phyloP scores from a whole-genome alignment of 2,797 vertebrate genomes.

The Pelochelys cantorii region DNA sequence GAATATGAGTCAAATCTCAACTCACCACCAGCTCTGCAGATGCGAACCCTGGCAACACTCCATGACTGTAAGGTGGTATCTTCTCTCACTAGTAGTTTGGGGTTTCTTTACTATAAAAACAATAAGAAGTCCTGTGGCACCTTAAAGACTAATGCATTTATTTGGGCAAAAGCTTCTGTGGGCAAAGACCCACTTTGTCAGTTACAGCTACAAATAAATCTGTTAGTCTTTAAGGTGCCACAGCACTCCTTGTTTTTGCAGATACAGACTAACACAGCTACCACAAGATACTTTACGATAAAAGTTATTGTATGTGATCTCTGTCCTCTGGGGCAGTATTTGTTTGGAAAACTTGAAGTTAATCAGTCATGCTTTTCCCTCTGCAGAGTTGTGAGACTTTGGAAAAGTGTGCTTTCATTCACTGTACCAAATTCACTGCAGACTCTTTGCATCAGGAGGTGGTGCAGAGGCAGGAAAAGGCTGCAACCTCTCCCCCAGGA shows the following conservation, averaged over 20 bases:
- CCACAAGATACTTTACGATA: not conserved
- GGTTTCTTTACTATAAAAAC: constrained; percentile 12
- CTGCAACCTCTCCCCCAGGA: not conserved
- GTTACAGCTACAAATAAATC: too few relatives aligned
- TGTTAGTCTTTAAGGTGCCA: too few relatives aligned
- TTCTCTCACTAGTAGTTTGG: not conserved
- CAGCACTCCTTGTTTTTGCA: too few relatives aligned
- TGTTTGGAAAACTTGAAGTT: constrained; percentile 45
- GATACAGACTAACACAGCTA: too few relatives aligned
- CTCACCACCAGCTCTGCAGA: not conserved
- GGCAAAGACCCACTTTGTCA: too few relatives aligned
- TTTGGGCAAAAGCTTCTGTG: too few relatives aligned
- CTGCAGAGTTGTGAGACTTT: not conserved
- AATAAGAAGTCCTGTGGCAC: too few relatives aligned
- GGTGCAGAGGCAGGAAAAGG: not conserved
- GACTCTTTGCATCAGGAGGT: not conserved
- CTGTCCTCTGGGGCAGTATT: not conserved
- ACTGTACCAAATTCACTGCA: constrained; percentile 26
- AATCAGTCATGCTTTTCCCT: constrained; percentile 46
- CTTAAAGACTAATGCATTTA: too few relatives aligned
- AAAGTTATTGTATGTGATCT: constrained; percentile 54
- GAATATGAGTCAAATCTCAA: not conserved
- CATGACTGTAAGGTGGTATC: not conserved
- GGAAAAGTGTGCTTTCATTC: constrained; percentile 27
- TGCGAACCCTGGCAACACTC: not conserved